A percentile compares a stretch with the other conserved stretches of the same genome.
Conservation (phyloP, 2,888 invertebrate species). For the Cancer borealis region DNA sequence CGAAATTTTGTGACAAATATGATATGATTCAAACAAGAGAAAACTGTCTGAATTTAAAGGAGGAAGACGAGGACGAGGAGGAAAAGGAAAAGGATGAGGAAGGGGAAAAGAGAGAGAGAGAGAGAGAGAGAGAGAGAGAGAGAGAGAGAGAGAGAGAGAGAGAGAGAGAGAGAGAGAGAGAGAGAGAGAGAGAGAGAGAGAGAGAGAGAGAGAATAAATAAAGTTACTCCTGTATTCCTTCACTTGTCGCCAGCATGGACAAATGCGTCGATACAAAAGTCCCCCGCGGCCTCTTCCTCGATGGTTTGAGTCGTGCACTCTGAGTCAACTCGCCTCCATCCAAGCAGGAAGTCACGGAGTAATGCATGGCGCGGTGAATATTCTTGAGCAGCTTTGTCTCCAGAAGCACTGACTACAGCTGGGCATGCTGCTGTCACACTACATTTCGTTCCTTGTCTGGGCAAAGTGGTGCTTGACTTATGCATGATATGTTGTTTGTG, state of each 20-base stretch:
- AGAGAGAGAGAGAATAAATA: too few relatives aligned
- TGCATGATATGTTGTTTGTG: neutral
- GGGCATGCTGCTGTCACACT: neutral
- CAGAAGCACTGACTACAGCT: neutral
- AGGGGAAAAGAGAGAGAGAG: neutral
- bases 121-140: conserved; percentile 5
- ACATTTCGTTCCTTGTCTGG: neutral
- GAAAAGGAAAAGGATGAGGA: neutral
- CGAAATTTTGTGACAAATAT: too few relatives aligned
- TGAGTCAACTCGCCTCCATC: neutral
- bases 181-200: neutral
- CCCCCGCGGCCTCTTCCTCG: neutral
- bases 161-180: conserved; percentile 13
- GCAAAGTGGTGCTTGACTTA: neutral
- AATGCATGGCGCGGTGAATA: neutral
- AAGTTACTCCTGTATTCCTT: neutral
- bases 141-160: conserved; percentile 8
- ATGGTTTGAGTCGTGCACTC: neutral
- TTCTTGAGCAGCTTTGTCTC: neutral
- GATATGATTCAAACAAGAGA: too few relatives aligned
- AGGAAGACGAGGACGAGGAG: neutral
- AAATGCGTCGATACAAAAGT: neutral
- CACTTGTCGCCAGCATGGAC: neutral
- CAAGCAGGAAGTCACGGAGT: neutral
- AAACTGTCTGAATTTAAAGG: too few relatives aligned